Conservation (phyloP, 2,113 vertebrate genomes). For the Hystrix brachyura region DNA sequence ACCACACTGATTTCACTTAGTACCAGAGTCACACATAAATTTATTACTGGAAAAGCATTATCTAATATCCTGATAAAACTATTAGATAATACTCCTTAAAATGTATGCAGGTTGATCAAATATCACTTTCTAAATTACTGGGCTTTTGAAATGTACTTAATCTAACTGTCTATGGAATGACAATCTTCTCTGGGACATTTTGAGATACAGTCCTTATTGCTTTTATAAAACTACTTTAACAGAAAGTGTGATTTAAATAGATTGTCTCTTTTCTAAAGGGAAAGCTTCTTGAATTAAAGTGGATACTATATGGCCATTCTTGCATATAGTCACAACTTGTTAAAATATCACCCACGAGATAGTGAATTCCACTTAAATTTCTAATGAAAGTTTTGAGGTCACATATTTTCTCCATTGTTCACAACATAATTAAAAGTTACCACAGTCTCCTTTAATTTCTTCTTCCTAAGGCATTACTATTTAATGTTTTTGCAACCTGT, state of each 20-base stretch:
- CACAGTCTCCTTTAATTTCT: constrained; percentile 30
- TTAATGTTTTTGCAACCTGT: not conserved
- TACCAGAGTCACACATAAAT: not conserved
- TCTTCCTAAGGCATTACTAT: not conserved
- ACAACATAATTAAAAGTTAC: not conserved
- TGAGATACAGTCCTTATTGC: not conserved
- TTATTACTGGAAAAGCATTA: not conserved
- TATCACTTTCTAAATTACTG: not conserved
- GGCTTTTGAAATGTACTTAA: constrained; percentile 9
- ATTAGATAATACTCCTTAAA: constrained; percentile 15
- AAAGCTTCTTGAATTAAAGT: constrained; percentile 1
- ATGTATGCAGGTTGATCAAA: not conserved
- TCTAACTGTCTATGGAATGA: not conserved
- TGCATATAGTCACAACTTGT: not conserved
- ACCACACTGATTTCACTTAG: not conserved
- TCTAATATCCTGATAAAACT: not conserved
- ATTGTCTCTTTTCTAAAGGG: not conserved
- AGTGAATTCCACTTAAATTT: constrained; percentile 25
- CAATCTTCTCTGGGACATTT: constrained; percentile 31
- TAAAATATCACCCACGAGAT: not conserved
- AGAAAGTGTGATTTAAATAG: constrained; percentile 12
- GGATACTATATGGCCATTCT: not conserved
- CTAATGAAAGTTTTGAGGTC: not conserved
- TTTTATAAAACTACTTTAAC: constrained; percentile 41
- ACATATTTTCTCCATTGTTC: not conserved